Base-by-base conservation (phyloP, 2,797 vertebrate genomes). In the Crocodylus rhombifer region DNA sequence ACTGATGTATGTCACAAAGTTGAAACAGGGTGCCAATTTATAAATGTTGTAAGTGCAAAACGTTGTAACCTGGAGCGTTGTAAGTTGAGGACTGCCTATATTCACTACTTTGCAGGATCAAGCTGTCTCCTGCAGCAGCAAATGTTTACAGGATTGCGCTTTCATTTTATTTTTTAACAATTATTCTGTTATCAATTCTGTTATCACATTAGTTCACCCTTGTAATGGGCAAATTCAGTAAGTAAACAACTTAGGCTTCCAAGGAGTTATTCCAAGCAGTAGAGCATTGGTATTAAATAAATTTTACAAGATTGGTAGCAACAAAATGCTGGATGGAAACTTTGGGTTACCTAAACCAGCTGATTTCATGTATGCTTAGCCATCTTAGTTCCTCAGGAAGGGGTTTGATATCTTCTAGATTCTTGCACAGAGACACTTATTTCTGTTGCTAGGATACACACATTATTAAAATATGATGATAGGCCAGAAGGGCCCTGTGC, bases 321-420 rank as follows among this genome's bases (percentile, higher is more conserved):
- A 56, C 30, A 85, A 82, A 90, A 67, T 30, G 63, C 80, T 73
- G 86, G 21, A 75, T 61, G 73, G 78, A 85, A 76, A 89, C 36
- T 51, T 3, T 4, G 28, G 84, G 20, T 76, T 77, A 42, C 55
- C 80, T 84, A 94, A 95, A 92, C 20, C 30, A 89, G 23, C 7
- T 83, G 64, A 17, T 92, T 87, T 85, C 81, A 77, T 86, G 63
- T 74, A 88, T 67, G 82, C 42, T 77, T 33, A 82, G 81, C 20
- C 36, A 60, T 36, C 20, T 51, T 51, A 51, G 42, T 51, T 51
- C 42, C 42, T 51, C 77, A 73, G 55, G 78, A 33, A 6, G 58
- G 76, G 33, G 28, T 83, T 69, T 55, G 83, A 5, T 64, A 81
- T 80, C 71, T 93, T 88, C 77, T 42, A 85, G 75, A 65, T 65